Base-by-base conservation (phyloP, 2,113 vertebrate species). In the Alligator mississippiensis region DNA sequence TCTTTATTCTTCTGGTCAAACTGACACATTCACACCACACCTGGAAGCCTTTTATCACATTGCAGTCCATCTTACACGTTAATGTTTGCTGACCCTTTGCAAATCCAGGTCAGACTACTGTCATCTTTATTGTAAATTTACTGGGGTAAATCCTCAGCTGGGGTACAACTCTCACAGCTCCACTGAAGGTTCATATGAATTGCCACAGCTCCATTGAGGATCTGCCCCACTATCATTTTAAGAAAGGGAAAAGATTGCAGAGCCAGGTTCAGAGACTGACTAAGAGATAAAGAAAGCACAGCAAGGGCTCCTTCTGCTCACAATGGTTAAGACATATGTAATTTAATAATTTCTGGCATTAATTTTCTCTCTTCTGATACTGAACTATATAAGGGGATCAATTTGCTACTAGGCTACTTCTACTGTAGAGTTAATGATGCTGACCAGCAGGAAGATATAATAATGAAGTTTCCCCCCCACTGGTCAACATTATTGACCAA, bases 401-500 rank as follows among this genome's bases (percentile, higher is more conserved):
- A 38, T 66, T 90, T 94, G 30, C 85, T 77, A 5, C 59, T 11
- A 12, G 2, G 38, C 57, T 95, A 83, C 58, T 95, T 94, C 84
- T 2, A 87, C 19, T 10, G 18, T 13, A 10, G 8, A 91, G 88
- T 84, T 86, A 86, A 96, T 84, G 89, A 92, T 4, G 19, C 61
- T 79, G 85, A 81, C 66, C 59, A 88, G 76, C 13, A 18, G 58
- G 82, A 93, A 86, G 16, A 74, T 4, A 22, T 19, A 88, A 55
- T 7, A n/a, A 4, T 9, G 8, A 5, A 1, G 15, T 80, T 85
- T 77, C 85, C 4, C 77, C 82, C 75, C 80, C 85, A 55, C 62
- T 68, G 60, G 58, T 90, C 80, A 94, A 70, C 85, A 81, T 88
- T 89, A 93, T 12, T 91, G 85, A 93, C 79, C 80, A 92, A 80